phyloP scores from a whole-genome alignment of 1,140 invertebrate genomes.

The Trichonephila clavipes region DNA sequence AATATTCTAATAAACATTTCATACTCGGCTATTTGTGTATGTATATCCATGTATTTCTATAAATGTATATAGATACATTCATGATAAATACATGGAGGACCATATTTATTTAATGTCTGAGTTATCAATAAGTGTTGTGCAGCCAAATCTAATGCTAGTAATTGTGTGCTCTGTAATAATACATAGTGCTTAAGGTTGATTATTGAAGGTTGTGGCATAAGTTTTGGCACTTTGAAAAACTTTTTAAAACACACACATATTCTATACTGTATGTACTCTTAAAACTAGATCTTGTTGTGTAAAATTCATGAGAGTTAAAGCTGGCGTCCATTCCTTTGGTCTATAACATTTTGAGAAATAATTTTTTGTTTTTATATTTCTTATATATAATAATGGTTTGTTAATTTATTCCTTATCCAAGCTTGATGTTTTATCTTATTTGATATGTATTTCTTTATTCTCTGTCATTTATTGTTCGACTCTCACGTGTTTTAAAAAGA shows the following conservation, averaged over 20 bases:
- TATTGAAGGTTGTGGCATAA: slow-evolving; percentile 7
- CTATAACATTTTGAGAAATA: neutral
- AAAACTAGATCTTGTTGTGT: neutral
- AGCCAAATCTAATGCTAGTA: slow-evolving; percentile 23
- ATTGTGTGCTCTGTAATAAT: slow-evolving; percentile 39
- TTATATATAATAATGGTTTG: slow-evolving; percentile 48
- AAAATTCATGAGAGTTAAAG: slow-evolving; percentile 23
- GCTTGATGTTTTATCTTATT: slow-evolving; percentile 16
- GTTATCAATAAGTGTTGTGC: slow-evolving; percentile 1
- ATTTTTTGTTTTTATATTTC: slow-evolving; percentile 33
- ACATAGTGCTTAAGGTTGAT: slow-evolving; percentile 17
- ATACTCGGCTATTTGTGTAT: slow-evolving; percentile 50
- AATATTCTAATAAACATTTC: neutral
- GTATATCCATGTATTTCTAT: slow-evolving; percentile 44
- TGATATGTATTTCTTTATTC: slow-evolving; percentile 47
- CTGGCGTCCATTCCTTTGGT: slow-evolving; percentile 28
- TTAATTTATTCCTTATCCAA: slow-evolving; percentile 61
- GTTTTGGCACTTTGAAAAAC: slow-evolving; percentile 22
- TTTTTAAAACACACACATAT: neutral
- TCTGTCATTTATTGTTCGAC: slow-evolving; percentile 25
- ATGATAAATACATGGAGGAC: slow-evolving; percentile 39
- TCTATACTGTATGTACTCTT: neutral
- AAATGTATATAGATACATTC: slow-evolving; percentile 17
- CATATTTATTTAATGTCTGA: slow-evolving; percentile 52
- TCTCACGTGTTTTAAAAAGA: slow-evolving; percentile 24